Conservation (phyloP, 2,888 invertebrate species). For the Rhodophaea formosa region DNA sequence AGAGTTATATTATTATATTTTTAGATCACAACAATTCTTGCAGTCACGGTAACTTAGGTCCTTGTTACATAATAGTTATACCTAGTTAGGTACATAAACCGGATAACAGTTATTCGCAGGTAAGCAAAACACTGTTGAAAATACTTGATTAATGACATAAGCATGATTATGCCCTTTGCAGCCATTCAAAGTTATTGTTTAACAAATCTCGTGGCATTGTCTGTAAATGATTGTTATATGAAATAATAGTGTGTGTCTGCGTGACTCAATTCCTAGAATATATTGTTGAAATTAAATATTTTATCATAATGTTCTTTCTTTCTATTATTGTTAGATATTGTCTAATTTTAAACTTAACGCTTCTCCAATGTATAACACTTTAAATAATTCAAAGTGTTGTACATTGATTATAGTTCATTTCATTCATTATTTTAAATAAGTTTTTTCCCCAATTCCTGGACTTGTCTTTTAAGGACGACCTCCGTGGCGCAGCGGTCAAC, state of each 20-base stretch:
- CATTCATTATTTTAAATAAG: too few species aligned
- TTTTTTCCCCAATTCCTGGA: too few species aligned
- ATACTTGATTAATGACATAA: slow-evolving; percentile 6
- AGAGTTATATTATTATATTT: too few species aligned
- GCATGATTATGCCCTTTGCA: neutral
- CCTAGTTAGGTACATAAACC: neutral
- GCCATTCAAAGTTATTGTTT: slow-evolving; percentile 7
- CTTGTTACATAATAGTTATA: too few species aligned
- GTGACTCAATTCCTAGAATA: slow-evolving; percentile 9
- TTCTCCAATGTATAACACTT: too few species aligned
- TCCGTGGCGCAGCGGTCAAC: too few species aligned
- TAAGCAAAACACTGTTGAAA: slow-evolving; percentile 16
- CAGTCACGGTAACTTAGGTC: too few species aligned
- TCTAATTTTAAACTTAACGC: neutral
- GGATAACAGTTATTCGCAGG: slow-evolving; percentile 26
- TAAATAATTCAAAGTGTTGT: too few species aligned
- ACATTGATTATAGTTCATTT: too few species aligned
- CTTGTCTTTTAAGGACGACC: too few species aligned
- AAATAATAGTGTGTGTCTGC: neutral
- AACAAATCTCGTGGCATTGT: neutral
- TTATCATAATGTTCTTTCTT: neutral
- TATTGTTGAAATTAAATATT: slow-evolving; percentile 4
- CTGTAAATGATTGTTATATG: neutral
- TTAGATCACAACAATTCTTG: too few species aligned
- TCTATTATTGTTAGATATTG: neutral